Conservation (phyloP, 2,888 invertebrate species). For the Argyresthia goedartella region DNA sequence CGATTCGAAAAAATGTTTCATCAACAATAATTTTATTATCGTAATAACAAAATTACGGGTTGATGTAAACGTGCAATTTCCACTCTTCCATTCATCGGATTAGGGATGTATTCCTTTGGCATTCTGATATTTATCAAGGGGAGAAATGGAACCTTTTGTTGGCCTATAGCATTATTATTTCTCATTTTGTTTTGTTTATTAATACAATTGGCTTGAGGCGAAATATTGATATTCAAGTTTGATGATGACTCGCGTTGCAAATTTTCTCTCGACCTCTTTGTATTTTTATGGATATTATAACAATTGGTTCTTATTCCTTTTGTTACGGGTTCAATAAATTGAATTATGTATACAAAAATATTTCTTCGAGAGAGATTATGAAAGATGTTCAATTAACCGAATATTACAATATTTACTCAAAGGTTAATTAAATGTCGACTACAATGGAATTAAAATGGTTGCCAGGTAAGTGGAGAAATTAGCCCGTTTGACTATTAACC, state of each 20-base stretch:
- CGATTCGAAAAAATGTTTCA: conserved; percentile 69
- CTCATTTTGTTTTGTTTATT: conserved; percentile 72
- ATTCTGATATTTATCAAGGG: conserved; percentile 53
- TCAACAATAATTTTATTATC: conserved; percentile 71
- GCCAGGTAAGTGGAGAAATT: conserved; percentile 1
- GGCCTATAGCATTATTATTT: conserved; percentile 71
- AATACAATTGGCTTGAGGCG: conserved; percentile 71
- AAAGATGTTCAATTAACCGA: background rate
- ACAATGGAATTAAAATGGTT: background rate
- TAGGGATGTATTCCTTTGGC: conserved; percentile 46
- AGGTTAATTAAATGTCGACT: background rate
- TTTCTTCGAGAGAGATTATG: background rate
- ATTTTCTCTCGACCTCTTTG: conserved; percentile 49
- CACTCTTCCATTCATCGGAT: conserved; percentile 42
- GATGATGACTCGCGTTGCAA: conserved; percentile 62
- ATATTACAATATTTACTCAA: background rate
- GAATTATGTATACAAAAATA: conserved; percentile 10
- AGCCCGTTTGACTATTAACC: background rate
- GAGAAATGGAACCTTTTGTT: conserved; percentile 71
- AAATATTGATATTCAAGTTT: conserved; percentile 72
- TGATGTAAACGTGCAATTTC: conserved; percentile 44
- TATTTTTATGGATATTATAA: conserved; percentile 61
- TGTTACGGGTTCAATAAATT: conserved; percentile 33
- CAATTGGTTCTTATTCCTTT: conserved; percentile 45
- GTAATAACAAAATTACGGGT: conserved; percentile 70